phyloP scores from a whole-genome alignment of 2,113 vertebrate species.

The Pan paniscus region DNA sequence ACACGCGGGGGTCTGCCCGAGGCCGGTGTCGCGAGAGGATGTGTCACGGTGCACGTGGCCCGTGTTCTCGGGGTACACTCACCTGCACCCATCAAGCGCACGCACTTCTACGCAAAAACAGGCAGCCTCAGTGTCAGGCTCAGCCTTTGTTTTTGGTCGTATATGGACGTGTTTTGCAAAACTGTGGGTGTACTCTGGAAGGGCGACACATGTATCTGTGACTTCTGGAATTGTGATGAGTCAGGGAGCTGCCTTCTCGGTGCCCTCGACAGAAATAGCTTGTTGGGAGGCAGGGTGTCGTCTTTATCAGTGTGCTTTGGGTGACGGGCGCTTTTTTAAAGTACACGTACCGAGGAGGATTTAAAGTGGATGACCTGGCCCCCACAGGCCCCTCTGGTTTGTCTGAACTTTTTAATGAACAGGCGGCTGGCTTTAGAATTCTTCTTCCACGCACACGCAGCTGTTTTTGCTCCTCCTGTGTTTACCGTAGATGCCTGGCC shows the following conservation, averaged over 20 bases:
- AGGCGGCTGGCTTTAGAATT: neutral
- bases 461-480: fast-evolving
- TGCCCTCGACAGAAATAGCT: neutral
- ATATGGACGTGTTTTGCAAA: neutral
- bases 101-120: neutral
- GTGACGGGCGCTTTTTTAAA: fast-evolving
- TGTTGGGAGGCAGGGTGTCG: too few relatives aligned
- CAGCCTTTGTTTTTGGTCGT: neutral
- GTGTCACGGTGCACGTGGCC: fast-evolving
- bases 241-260: neutral
- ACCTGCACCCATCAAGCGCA: neutral
- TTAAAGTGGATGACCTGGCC: fast-evolving
- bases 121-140: fast-evolving
- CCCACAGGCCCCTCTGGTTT: fast-evolving
- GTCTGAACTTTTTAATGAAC: fast-evolving
- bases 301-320: fast-evolving
- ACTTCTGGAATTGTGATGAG: neutral
- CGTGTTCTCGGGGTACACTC: neutral
- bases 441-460: fast-evolving
- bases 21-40: fast-evolving
- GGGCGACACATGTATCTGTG: neutral
- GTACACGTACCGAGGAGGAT: fast-evolving
- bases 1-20: neutral
- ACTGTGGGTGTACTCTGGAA: fast-evolving
- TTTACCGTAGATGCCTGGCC: fast-evolving